phyloP scores from a whole-genome alignment of 1,140 invertebrate species.

The Drosophila nigrodunni region DNA sequence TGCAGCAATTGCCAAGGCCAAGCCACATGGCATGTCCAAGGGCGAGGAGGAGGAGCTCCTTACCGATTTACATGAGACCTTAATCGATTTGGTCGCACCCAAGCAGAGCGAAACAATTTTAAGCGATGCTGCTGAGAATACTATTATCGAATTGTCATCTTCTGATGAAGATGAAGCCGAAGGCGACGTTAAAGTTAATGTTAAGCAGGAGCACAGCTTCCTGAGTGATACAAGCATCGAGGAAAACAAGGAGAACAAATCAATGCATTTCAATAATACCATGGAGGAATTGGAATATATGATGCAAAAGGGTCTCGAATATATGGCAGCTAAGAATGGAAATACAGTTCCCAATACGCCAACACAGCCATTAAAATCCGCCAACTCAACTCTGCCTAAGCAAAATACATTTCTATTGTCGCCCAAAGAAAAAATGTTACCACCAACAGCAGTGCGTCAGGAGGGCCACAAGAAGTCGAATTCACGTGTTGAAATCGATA shows the following conservation, averaged over 20 bases:
- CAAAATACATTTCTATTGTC: slow-evolving; percentile 63
- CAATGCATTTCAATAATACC: slow-evolving; percentile 84
- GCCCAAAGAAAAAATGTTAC: slow-evolving; percentile 23
- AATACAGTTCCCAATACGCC: slow-evolving; percentile 19
- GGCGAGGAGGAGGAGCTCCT: slow-evolving; percentile 55
- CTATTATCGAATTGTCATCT: slow-evolving; percentile 62
- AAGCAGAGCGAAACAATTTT: background rate
- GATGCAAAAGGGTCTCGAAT: slow-evolving; percentile 80
- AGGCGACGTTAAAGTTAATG: background rate
- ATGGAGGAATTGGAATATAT: slow-evolving; percentile 85
- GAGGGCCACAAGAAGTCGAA: slow-evolving; percentile 7
- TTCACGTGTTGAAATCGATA: slow-evolving; percentile 39
- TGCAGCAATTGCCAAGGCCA: slow-evolving; percentile 63
- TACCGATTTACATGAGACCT: slow-evolving; percentile 51
- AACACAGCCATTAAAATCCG: background rate
- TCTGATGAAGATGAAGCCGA: slow-evolving; percentile 51
- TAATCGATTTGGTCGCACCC: slow-evolving; percentile 41
- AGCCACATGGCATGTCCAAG: slow-evolving; percentile 51
- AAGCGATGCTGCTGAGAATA: slow-evolving; percentile 39
- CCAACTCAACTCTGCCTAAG: slow-evolving; percentile 31
- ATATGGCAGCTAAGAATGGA: slow-evolving; percentile 44
- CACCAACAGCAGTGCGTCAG: background rate
- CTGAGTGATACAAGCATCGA: background rate
- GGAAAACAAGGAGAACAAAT: slow-evolving; percentile 61
- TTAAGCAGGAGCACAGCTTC: slow-evolving; percentile 17